Base-by-base conservation (phyloP, 2,113 vertebrate genomes). In the Saguinus imperator region DNA sequence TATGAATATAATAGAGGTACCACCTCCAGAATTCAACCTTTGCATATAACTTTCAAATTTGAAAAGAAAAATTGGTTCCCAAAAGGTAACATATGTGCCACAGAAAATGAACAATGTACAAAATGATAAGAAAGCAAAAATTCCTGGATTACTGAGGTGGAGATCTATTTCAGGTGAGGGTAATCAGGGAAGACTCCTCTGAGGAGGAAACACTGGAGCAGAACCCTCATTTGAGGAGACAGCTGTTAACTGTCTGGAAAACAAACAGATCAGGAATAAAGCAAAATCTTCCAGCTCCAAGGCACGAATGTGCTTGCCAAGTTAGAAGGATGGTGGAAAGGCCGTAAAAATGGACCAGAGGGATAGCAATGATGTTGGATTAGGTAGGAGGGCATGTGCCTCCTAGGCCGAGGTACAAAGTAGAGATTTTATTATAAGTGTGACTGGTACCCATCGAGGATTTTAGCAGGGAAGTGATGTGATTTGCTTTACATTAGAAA, bases 21-120 rank as follows among this genome's bases (percentile, higher is more conserved):
- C 1, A 11, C n/a, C 14, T 92, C n/a, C 29, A 72, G 68, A 92
- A 45, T 40, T 80, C 25, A 87, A n/a, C 17, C 2, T 8, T 96
- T 43, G 18, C 35, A 32, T 7, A 21, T 77, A 66, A 81, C 25
- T 27, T 94, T 93, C 35, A 92, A 11, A 50, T 89, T 66, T 77
- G 18, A 76, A 85, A 76, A 88, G 6, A 88, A 86, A 90, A 91
- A 75, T 70, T 88, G 21, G 2, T 55, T 77, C 97, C 14, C 79
- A 40, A 14, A 50, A 93, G n/a, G 8, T 20, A 87, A 82, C 37
- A 45, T 2, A 29, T 68, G 8, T 6, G 52, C 43, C 72, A 9
- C 68, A 94, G 68, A 87, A 83, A 81, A 86, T 66, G 91, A 55
- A 18, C 12, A 50, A 48, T 17, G 13, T 27, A 80, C 25, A 86